These are phyloP conservation scores for Flexamia atlantica DNA, from an alignment of 2,888 invertebrate species.

Conservation along the genomic window DNA sequence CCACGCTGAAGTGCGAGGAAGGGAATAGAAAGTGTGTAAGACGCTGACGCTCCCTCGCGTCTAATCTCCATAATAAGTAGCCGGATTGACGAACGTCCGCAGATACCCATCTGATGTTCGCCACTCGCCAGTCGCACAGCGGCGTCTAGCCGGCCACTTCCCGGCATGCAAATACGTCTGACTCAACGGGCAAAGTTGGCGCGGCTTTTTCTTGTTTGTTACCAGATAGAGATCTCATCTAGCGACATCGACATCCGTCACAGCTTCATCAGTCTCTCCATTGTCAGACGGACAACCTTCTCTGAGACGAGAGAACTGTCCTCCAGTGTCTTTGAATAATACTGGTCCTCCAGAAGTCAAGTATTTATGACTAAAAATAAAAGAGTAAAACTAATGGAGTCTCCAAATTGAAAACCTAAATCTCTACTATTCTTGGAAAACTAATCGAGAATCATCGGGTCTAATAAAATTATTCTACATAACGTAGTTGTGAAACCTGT, in stretches of 20 bases:
- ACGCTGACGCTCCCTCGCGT: neutral
- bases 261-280: conserved; percentile 40
- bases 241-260: neutral
- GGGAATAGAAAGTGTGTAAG: conserved; percentile 31
- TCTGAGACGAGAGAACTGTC: too few species aligned
- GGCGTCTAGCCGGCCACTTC: neutral
- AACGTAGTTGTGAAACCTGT: too few species aligned
- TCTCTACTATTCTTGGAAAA: too few species aligned
- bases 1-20: neutral
- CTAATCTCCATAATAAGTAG: conserved; percentile 55
- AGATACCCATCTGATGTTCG: conserved; percentile 57
- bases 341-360: too few species aligned
- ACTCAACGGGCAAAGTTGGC: conserved; percentile 26
- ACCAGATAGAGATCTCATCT: conserved; percentile 49
- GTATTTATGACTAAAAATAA: too few species aligned
- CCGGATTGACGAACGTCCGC: conserved; percentile 55
- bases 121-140: conserved; percentile 26
- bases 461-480: too few species aligned
- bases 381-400: too few species aligned
- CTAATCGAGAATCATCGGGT: too few species aligned
- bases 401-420: too few species aligned
- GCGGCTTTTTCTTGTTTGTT: conserved; percentile 8
- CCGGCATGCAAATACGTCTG: neutral
- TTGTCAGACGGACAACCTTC: too few species aligned
- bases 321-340: too few species aligned